Evolutionary conservation across 2,113 vertebrate species (phyloP), one percentile per base, ranked within the genome.

Genomic region (Acinonyx jubatus): DNA sequence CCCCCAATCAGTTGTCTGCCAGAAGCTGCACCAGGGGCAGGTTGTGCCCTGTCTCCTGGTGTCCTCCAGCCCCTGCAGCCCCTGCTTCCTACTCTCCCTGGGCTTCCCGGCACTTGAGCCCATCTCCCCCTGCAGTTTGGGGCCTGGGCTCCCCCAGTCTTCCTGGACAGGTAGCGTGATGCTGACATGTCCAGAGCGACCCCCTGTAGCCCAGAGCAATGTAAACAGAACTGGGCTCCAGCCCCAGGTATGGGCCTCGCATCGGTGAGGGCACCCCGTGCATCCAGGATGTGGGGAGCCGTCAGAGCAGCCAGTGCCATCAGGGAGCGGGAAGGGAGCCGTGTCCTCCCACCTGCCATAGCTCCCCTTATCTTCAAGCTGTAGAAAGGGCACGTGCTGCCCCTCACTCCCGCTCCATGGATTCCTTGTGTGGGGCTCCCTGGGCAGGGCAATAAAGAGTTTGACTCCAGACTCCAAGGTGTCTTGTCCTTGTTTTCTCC

Each of bases 391-490:
- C 71, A 31, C 12, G 33, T 81, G 95, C 84, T 13, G 65, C 33
- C 83, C 61, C 84, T 66, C 13, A 9, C 52, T 74, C 38, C 82
- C 63, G 68, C 78, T 38, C 71, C 52, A 5, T 0, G 7, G 76
- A 61, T 52, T 87, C 94, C 91, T 83, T 79, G 80, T 52, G 31
- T 3, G 13, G 93, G 82, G 63, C 80, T 94, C 45, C 73, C 83
- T 84, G 84, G 68, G 41, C 50, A 83, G 89, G 87, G 93, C 65
- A 98, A 94, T 98, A 98, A 98, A 98, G 79, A 95, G 45, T 84
- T 93, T 80, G 73, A 97, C 63, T 97, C 57, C n/a, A 80, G 25
- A 16, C 16, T 61, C 21, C 57, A 61, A 61, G 18, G 10, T 48
- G 52, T 66, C 71, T 74, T 61, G 57, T 89, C 69, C 31, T 88